Evolutionary conservation across 1,140 invertebrate genomes (phyloP), one percentile per base, ranked within the genome.

Genomic region (Heliconius nattereri): DNA sequence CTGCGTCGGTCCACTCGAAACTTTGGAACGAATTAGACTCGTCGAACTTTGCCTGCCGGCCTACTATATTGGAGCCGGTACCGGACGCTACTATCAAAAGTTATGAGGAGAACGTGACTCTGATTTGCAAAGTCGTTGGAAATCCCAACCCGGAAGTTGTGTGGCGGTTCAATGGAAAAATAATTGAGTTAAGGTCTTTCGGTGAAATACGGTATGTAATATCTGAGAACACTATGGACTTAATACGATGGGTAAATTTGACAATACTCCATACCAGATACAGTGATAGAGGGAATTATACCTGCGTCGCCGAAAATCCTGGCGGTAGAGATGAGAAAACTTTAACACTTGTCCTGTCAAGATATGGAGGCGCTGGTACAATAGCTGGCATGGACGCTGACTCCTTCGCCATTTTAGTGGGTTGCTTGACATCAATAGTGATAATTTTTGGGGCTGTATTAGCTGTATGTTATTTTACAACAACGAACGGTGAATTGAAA

Each of bases 281-380:
- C 49, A 96, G 96, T 19, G 98, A 99, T 92, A 96, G 96, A 84
- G 98, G 98, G 0, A 96, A 98, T 78, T 99, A 99, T 90, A 96
- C 96, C 7, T 99, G 98, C 86, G 95, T 97, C 2, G 98, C 98
- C 1, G 97, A 97, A 78, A 99, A 98, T 92, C 96, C 96, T 0
- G 98, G 97, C 1, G 98, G 98, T 1, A 95, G 96, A 19, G 97
- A 97, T 32, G 97, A 97, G 85, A 96, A 95, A 79, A 98, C 96
- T 86, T 93, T 98, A 7, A 96, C 96, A 0, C 90, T 98, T 3
- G 85, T 95, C 20, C 94, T 98, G 1, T 92, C 95, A 13, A 93
- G 90, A 83, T 94, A 94, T 74, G 86, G 90, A 11, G 93, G 95
- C 1, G 91, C 95, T 35, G 86, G 94, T 11, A 87, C 90, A 0